A percentile compares a stretch with the other conserved stretches of the same genome.
Evolutionary conservation across 2,888 invertebrate species (phyloP).

Genomic region (Drosophila lutescens): DNA sequence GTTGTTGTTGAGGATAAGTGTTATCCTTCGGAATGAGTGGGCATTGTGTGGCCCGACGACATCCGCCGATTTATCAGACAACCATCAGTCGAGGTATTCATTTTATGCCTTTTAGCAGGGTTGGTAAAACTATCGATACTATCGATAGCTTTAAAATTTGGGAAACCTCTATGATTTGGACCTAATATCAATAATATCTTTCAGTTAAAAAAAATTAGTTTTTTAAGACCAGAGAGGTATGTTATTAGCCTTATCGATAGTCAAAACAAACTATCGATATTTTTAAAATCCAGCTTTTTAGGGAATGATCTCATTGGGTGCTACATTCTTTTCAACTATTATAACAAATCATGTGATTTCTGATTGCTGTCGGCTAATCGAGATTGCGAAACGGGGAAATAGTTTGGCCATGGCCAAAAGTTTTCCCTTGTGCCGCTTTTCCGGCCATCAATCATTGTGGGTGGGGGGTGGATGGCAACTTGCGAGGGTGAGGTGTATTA

Average conservation of each 20-base stretch:
- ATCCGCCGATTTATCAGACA: conserved; percentile 4
- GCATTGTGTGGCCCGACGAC: background rate
- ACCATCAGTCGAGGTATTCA: background rate
- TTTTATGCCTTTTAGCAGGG: no score
- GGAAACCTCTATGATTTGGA: no score
- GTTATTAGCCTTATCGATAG: no score
- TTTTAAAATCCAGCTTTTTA: no score
- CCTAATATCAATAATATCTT: no score
- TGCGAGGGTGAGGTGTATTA: conserved; percentile 48
- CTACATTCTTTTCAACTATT: no score
- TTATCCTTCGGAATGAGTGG: conserved; percentile 11
- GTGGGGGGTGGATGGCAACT: background rate
- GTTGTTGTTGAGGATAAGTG: conserved; percentile 30
- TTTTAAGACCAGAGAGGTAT: no score
- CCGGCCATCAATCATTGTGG: conserved; percentile 37
- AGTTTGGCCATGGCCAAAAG: conserved; percentile 16
- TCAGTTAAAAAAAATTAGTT: no score
- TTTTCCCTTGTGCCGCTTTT: conserved; percentile 1
- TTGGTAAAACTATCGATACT: no score
- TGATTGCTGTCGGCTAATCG: conserved; percentile 4
- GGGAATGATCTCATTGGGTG: no score
- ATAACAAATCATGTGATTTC: background rate
- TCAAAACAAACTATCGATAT: no score
- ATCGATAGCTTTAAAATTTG: no score
- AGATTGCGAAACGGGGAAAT: conserved; percentile 7